Conservation (phyloP, 1,140 invertebrate genomes). For the Drosophila orena region DNA sequence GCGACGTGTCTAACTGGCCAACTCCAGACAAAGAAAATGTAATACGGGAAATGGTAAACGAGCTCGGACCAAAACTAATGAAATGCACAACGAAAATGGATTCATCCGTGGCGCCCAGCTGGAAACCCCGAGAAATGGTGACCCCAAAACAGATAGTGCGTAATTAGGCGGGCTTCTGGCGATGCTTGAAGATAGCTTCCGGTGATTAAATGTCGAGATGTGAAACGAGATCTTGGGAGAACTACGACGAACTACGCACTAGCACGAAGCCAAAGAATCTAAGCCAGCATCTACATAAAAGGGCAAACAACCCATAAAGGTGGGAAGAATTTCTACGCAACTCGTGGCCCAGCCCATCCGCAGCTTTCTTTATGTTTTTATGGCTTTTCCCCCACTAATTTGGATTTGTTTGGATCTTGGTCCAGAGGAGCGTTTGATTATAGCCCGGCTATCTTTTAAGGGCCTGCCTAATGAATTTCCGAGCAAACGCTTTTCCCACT, state of each 20-base stretch:
- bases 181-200: constrained; percentile 73
- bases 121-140: constrained; percentile 38
- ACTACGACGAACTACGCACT: constrained; percentile 29
- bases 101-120: constrained; percentile 58
- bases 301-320: constrained; percentile 60
- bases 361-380: constrained; percentile 54
- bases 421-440: constrained; percentile 26
- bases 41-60: constrained; percentile 53
- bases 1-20: constrained; percentile 67
- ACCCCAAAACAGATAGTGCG: constrained; percentile 29
- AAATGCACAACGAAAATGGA: constrained; percentile 55
- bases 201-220: constrained; percentile 62
- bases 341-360: constrained; percentile 12
- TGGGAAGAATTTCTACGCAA: constrained; percentile 73
- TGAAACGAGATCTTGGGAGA: constrained; percentile 50
- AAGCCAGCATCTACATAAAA: constrained; percentile 3
- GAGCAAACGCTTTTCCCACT: constrained; percentile 49
- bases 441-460: constrained; percentile 22
- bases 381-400: constrained; percentile 55
- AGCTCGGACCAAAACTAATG: constrained; percentile 20
- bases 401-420: constrained; percentile 23
- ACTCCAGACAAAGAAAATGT: constrained; percentile 18
- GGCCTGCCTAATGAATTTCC: constrained; percentile 68
- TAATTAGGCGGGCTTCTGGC: constrained; percentile 63
- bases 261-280: constrained; percentile 11